Evolutionary conservation across 2,888 invertebrate species (phyloP).

Genomic region (Tholera decimalis): DNA sequence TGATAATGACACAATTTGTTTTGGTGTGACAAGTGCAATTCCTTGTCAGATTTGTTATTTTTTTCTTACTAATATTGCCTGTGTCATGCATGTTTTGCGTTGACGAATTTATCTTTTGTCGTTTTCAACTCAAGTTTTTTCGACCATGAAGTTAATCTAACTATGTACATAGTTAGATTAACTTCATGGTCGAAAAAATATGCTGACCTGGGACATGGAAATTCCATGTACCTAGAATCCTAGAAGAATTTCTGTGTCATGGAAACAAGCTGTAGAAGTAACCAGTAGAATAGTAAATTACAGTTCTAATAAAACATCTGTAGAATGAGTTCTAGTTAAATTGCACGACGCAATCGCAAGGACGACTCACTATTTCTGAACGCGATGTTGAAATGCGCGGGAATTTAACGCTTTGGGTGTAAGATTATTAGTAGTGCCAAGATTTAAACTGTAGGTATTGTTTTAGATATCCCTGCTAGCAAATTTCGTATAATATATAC

Average conservation of each 20-base stretch:
- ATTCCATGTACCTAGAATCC: not conserved
- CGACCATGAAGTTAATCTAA: no score
- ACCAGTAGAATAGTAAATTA: not conserved
- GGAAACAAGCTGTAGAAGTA: not conserved
- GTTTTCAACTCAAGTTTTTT: no score
- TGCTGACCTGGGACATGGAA: not conserved
- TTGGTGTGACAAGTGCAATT: constrained; percentile 23
- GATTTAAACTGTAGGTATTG: constrained; percentile 3
- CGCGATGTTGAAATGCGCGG: constrained; percentile 78
- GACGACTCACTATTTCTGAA: constrained; percentile 81
- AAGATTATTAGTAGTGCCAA: constrained; percentile 15
- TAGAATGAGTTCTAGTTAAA: constrained; percentile 54
- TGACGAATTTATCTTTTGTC: not conserved
- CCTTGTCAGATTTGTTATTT: constrained; percentile 6
- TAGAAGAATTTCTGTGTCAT: not conserved
- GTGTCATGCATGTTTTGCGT: not conserved
- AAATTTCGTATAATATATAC: not conserved
- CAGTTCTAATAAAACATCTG: constrained; percentile 27
- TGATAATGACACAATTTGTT: constrained; percentile 33
- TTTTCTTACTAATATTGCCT: not conserved
- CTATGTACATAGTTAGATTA: no score
- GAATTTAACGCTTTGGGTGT: constrained; percentile 66
- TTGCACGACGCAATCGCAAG: constrained; percentile 71
- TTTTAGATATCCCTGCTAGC: not conserved
- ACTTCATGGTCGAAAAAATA: no score